These are phyloP conservation scores for Neoitamus cyanurus DNA, from an alignment of 2,888 invertebrate species.

Conservation along the genomic window DNA sequence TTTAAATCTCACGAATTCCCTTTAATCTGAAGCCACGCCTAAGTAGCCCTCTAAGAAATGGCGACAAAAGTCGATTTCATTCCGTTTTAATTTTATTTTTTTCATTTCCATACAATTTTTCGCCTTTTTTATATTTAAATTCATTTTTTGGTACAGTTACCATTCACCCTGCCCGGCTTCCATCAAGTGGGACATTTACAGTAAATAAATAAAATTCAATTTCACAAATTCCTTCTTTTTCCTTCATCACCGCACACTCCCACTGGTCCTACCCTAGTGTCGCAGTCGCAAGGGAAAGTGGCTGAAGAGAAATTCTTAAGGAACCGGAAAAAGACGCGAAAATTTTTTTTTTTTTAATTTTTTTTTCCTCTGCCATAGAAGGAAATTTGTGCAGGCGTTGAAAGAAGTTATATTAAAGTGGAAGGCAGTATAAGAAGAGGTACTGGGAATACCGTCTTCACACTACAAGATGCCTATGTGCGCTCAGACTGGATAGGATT, in stretches of 20 bases:
- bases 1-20: neutral
- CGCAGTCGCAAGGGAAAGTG: neutral
- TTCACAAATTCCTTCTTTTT: slow-evolving; percentile 9
- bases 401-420: neutral
- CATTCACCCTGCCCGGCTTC: slow-evolving; percentile 1
- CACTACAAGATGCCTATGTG: neutral
- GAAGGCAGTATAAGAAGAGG: neutral
- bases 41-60: neutral
- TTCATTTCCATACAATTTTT: slow-evolving; percentile 20
- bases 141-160: neutral
- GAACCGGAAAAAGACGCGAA: neutral
- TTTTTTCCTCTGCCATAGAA: neutral
- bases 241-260: neutral
- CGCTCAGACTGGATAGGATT: neutral
- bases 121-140: neutral
- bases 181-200: slow-evolving; percentile 29
- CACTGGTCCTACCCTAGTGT: neutral
- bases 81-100: slow-evolving; percentile 34
- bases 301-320: neutral
- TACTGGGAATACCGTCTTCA: neutral
- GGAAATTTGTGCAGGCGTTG: neutral
- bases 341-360: neutral
- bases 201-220: slow-evolving; percentile 39
- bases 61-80: neutral
- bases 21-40: neutral